Conservation (phyloP, 1,140 invertebrate species). For the Mamestra configurata region DNA sequence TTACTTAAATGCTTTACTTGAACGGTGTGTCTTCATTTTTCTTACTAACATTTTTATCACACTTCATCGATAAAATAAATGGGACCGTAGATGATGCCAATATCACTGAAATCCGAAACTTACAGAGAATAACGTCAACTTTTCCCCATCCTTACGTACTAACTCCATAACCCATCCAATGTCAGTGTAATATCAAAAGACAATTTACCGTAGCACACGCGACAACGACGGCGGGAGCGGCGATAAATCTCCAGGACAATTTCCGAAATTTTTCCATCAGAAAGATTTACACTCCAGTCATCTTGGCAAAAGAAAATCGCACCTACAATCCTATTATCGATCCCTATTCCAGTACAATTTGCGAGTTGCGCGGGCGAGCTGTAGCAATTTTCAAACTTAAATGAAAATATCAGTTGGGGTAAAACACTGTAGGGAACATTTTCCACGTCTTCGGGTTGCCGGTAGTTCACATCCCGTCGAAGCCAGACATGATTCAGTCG, state of each 20-base stretch:
- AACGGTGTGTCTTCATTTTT: not conserved
- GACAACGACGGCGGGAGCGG: constrained; percentile 51
- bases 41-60: not conserved
- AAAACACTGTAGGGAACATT: constrained; percentile 55
- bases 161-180: constrained; percentile 54
- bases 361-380: constrained; percentile 72
- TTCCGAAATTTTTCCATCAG: constrained; percentile 85
- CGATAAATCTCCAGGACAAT: constrained; percentile 84
- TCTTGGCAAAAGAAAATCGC: constrained; percentile 80
- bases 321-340: constrained; percentile 86
- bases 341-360: constrained; percentile 85
- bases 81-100: not conserved
- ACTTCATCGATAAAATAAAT: not conserved
- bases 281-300: constrained; percentile 79
- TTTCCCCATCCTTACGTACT: constrained; percentile 28
- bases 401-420: constrained; percentile 82
- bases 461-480: constrained; percentile 45
- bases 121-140: constrained; percentile 15
- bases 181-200: constrained; percentile 76
- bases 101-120: constrained; percentile 21
- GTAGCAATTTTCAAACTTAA: constrained; percentile 84
- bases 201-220: constrained; percentile 76
- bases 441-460: constrained; percentile 38
- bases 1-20: not conserved
- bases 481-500: constrained; percentile 46